Conservation (phyloP, 2,888 invertebrate genomes). For the Cheilosia vernalis region DNA sequence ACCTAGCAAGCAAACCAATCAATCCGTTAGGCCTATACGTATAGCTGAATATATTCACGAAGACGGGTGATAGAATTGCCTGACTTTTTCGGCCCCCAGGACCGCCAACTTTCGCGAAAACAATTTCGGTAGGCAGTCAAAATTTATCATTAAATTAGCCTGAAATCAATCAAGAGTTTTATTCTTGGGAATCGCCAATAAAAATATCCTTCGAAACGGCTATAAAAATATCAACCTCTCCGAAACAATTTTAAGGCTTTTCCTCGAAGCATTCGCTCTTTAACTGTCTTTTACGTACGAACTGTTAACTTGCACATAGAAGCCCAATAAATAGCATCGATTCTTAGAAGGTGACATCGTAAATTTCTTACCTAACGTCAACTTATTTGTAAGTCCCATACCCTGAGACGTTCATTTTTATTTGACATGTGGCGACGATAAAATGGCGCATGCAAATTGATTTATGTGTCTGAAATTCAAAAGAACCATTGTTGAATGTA, state of each 20-base stretch:
- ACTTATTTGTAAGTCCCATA: constrained; percentile 40
- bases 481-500: constrained; percentile 23
- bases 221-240: not conserved
- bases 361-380: constrained; percentile 18
- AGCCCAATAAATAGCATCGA: not conserved
- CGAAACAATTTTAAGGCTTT: not conserved
- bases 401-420: constrained; percentile 23
- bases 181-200: not conserved
- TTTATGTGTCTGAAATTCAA: constrained; percentile 48
- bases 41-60: too few species aligned
- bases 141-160: too few species aligned
- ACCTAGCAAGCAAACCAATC: too few species aligned
- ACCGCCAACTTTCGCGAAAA: too few species aligned
- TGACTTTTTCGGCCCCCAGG: too few species aligned
- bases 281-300: too few species aligned
- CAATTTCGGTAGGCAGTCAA: too few species aligned
- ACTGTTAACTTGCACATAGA: not conserved
- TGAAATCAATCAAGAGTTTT: not conserved
- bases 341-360: constrained; percentile 37
- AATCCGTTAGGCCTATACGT: too few species aligned
- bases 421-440: constrained; percentile 49
- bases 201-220: not conserved
- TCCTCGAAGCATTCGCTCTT: too few species aligned
- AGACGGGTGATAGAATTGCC: too few species aligned
- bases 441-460: constrained; percentile 52